Evolutionary conservation across 2,113 vertebrate species (phyloP).

Genomic region (Channa maculata): DNA sequence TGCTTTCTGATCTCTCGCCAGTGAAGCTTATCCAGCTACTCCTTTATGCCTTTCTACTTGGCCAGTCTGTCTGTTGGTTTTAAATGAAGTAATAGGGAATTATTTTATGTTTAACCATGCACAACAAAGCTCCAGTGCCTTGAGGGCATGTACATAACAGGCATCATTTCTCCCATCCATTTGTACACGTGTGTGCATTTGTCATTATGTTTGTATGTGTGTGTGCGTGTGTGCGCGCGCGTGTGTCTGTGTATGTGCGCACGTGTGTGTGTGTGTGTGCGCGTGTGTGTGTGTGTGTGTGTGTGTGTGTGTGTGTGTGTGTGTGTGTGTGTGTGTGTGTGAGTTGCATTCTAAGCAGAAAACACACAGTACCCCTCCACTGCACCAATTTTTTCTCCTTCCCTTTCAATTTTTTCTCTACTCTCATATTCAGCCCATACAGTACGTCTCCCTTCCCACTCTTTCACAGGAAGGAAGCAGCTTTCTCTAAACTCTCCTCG

Average conservation of each 20-base stretch:
- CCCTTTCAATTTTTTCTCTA: conserved; percentile 46
- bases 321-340: conserved; percentile 42
- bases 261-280: conserved; percentile 17
- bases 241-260: too few species aligned
- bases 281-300: conserved; percentile 41
- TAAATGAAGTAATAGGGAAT: conserved; percentile 60
- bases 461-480: conserved; percentile 25
- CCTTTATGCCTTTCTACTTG: conserved; percentile 39
- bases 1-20: conserved; percentile 52
- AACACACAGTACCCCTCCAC: conserved; percentile 63
- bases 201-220: conserved; percentile 2
- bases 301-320: conserved; percentile 17
- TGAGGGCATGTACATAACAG: conserved; percentile 54
- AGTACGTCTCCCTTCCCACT: conserved; percentile 23
- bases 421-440: conserved; percentile 44
- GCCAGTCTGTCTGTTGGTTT: conserved; percentile 55
- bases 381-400: conserved; percentile 63
- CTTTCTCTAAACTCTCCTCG: conserved; percentile 34
- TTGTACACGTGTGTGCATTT: conserved; percentile 7
- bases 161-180: conserved; percentile 37
- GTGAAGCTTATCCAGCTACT: conserved; percentile 52
- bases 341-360: conserved; percentile 74
- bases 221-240: background rate
- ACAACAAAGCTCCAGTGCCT: conserved; percentile 56
- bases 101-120: conserved; percentile 66